Evolutionary conservation across 2,888 invertebrate species (phyloP), one percentile per base, ranked within the genome.

Genomic region (Drosophila demipolita): DNA sequence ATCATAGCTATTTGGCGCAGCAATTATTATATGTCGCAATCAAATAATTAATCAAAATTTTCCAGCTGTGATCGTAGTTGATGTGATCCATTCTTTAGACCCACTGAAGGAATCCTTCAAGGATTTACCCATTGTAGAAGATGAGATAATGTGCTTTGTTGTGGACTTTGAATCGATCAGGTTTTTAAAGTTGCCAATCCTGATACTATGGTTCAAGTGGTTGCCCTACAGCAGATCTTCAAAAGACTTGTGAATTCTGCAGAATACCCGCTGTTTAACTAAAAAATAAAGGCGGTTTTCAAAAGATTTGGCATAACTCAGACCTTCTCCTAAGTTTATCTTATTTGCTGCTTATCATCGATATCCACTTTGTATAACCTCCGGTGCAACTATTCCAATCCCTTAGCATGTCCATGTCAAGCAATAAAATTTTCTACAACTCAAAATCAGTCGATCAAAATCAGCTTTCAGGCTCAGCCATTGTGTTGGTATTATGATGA

Each of bases 21-120:
- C 7, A 45, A 20, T 12, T 9, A 45, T 45, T n/a, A 0, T 52
- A n/a, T 12, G 6, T 20, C 42, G 20, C 35, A 49, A 11, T 32
- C 53, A 20, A 61, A 32, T 17, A 36, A 54, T 32, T 72, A 15
- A 52, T 36, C 7, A 15, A 1, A 53, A 94, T 94, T 94, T 93
- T 96, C 96, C 68, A 90, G 96, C 95, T 80, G 95, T 95, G 0
- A 95, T 95, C 0, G 95, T 95, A 0, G 96, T 95, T 0, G 96
- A 95, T 0, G 96, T 94, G 50, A 96, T 96, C 96, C 96, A 96
- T 92, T 96, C 96, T 53, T 96, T 93, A 50, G 94, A 94, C 92
- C 96, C 96, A 6, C 96, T 93, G 92, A 96, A 95, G 11, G 94
- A 94, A 3, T 93, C 94, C 69, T 93, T 94, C 0, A 94, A 93